Base-by-base conservation (phyloP, 2,797 vertebrate genomes). In the Myotis pilosus region DNA sequence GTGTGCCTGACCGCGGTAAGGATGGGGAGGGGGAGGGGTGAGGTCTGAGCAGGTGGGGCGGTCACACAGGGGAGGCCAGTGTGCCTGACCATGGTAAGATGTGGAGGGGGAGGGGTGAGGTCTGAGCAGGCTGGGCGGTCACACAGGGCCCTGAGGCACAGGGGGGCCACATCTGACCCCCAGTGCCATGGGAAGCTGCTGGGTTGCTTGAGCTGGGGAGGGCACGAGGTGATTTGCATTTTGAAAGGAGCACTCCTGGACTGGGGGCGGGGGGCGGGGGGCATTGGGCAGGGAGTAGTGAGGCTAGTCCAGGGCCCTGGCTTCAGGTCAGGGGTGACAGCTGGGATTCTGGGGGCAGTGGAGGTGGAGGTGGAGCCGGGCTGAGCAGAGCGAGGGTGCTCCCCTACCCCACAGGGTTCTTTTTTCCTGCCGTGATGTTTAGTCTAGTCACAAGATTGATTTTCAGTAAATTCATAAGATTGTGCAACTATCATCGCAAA, bases 221-320 rank as follows among this genome's bases (percentile, higher is more conserved):
- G 68, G 23, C 11, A 41, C 3, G 1, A 7, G 2, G 47, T 17
- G 12, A 30, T 30, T 55, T 47, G 9, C 15, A 41, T 69, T 87
- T 72, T 20, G 6, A 8, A 44, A 53, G 44, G 12, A 38, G 30
- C 17, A 8, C 47, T 36, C 38, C 25, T 23, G 62, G 25, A 8
- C 12, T 1, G 8, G 22, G n/a, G n/a, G 5, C 57, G 1, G 3
- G 10, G 10, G 1, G 55, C 0, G 10, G 25, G 11, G 1, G 5
- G 49, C 5, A 15, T 1, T 2, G 44, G 11, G 44, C 3, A 53
- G 36, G 81, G 17, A 44, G 19, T 5, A 8, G n/a, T 3, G 10
- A n/a, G 53, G 6, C 62, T 20, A 10, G 69, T 36, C 20, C 6
- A 15, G 10, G 47, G 38, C 25, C 41, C 5, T 25, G 62, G 19